Percentiles rank a stretch among this genome's conserved stretches.
Evolutionary conservation across 92 coral and sea anemone species (phyloP).

Genomic region (Epizoanthus scotinus): DNA sequence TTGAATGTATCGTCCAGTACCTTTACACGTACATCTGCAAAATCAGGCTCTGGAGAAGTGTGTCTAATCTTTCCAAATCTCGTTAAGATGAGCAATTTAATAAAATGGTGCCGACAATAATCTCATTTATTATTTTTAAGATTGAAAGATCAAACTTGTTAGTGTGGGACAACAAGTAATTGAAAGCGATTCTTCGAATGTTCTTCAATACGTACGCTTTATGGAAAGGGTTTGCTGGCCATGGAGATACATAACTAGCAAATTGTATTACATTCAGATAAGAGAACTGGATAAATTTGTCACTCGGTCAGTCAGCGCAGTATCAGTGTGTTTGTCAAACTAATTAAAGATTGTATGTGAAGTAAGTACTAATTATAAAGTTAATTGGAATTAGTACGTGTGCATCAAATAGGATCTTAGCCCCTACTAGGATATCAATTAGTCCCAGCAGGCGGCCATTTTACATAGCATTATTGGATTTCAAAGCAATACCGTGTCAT

Average conservation of each 20-base stretch:
- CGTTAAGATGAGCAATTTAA: conserved; percentile 13
- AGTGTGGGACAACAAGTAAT: background rate
- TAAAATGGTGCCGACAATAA: conserved; percentile 8
- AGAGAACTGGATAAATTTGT: background rate
- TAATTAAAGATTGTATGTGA: background rate
- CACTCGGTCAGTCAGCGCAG: background rate
- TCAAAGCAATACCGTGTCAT: too few relatives aligned
- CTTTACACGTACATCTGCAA: conserved; percentile 2
- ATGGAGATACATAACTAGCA: background rate
- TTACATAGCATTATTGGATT: background rate
- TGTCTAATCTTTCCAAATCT: conserved; percentile 7
- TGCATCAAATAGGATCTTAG: background rate
- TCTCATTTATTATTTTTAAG: conserved; percentile 1
- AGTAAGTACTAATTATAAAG: background rate
- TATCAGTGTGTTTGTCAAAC: background rate
- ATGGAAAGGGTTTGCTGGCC: background rate
- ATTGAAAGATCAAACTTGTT: background rate
- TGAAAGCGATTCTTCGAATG: background rate
- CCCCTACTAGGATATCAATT: conserved; percentile 2
- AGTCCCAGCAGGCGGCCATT: conserved; percentile 11
- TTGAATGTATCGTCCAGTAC: background rate
- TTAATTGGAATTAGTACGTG: background rate
- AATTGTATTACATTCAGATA: too few relatives aligned
- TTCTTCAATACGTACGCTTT: background rate
- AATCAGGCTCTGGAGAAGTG: background rate